Base-by-base conservation (phyloP, 2,113 vertebrate genomes). In the Theristicus caerulescens region DNA sequence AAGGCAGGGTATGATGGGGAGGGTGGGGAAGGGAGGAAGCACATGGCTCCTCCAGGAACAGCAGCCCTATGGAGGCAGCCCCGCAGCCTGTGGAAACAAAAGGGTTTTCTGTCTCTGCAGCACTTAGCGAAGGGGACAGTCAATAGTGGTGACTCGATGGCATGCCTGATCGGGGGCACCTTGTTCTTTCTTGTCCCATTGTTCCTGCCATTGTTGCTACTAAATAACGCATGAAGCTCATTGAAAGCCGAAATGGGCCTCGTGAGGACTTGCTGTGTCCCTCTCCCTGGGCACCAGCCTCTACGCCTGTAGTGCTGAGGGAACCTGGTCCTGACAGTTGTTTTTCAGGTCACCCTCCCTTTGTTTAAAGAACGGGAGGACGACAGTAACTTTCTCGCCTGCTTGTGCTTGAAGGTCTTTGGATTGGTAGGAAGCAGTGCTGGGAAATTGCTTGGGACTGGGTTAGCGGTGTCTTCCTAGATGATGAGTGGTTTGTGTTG, bases 171-270 rank as follows among this genome's bases (percentile, higher is more conserved):
- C 81, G 0, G 19, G 97, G 96, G 80, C 96, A 94, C 89, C 76
- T 47, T 65, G 94, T 62, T 61, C 96, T 72, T 40, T 9, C 38
- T 44, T 52, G 49, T 58, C 51, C 57, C 71, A 92, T 95, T 93
- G 89, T 94, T 87, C 16, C 76, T 72, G 82, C 94, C 62, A 97
- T 97, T 97, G 97, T 97, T 94, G 91, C 82, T 44, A 80, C 47
- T 82, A 94, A 97, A 96, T 88, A 96, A 97, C 4, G 89, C 89
- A 85, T 96, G 95, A 96, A 96, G 44, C 58, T 77, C 34, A 36
- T 14, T 93, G 81, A 42, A 64, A 67, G 93, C 65, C 1, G 1
- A 5, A 62, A 61, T 21, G 88, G 64, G 92, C 57, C 36, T 14
- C 2, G 14, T 31, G 54, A 62, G 62, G 46, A 13, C 62, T 54